Conservation (phyloP, 2,113 vertebrate species). For the Aspiorhynchus laticeps region DNA sequence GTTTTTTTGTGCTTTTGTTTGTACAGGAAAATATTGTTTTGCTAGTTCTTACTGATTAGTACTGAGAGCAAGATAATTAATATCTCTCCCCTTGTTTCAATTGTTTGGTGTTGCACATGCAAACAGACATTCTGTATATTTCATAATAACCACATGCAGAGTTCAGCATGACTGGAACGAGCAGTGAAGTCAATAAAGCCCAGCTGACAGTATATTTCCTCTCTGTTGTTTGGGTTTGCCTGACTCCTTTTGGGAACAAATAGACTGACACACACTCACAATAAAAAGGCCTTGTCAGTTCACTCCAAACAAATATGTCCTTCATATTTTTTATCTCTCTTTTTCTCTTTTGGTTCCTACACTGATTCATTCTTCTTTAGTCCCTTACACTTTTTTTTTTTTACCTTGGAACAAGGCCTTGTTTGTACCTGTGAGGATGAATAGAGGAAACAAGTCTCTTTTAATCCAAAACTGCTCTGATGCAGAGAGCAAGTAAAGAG, state of each 20-base stretch:
- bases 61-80: conserved; percentile 27
- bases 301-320: conserved; percentile 45
- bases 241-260: conserved; percentile 52
- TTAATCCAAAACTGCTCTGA: not conserved
- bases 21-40: conserved; percentile 1
- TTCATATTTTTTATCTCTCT: not conserved
- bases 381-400: not conserved
- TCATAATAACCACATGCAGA: conserved; percentile 47
- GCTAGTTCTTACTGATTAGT: not conserved
- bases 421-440: not conserved
- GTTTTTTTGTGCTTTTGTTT: conserved; percentile 1
- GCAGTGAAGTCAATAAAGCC: conserved; percentile 43
- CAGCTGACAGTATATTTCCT: conserved; percentile 43
- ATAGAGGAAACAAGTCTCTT: not conserved
- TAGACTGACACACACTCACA: conserved; percentile 47
- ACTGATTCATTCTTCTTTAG: not conserved
- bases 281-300: conserved; percentile 37
- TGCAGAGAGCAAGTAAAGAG: conserved; percentile 15
- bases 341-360: not conserved
- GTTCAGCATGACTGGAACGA: conserved; percentile 39
- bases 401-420: not conserved
- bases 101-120: conserved; percentile 31
- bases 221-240: conserved; percentile 53
- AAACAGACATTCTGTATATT: conserved; percentile 24
- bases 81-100: not conserved